A percentile compares a stretch with the other conserved stretches of the same genome.
These are phyloP conservation scores for Nemotelus nigrinus DNA, from an alignment of 2,888 invertebrate genomes.

Conservation along the genomic window DNA sequence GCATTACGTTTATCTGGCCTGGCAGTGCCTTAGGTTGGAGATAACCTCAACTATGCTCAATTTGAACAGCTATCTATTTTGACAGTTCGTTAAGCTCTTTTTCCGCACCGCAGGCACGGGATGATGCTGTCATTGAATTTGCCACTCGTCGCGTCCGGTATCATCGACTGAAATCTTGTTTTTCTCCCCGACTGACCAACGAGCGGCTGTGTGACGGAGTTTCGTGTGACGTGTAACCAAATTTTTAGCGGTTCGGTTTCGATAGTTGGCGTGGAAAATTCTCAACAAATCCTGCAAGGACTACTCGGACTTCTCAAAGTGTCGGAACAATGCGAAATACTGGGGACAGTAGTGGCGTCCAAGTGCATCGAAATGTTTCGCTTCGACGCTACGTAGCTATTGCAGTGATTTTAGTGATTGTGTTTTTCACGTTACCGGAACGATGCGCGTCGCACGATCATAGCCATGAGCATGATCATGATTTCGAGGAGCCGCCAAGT, in stretches of 20 bases:
- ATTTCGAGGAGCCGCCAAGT: slow-evolving; percentile 71
- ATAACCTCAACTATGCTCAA: background rate
- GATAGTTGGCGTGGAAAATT: background rate
- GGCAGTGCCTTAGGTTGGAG: background rate
- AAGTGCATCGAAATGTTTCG: background rate
- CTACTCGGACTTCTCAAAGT: background rate
- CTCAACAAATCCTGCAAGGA: background rate
- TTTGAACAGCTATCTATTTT: slow-evolving; percentile 7
- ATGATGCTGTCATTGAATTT: background rate
- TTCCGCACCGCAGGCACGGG: background rate
- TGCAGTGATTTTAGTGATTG: slow-evolving; percentile 56
- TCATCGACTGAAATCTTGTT: background rate
- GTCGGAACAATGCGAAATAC: slow-evolving; percentile 14
- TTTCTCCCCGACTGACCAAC: background rate
- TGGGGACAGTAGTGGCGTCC: background rate
- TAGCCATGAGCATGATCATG: slow-evolving; percentile 65
- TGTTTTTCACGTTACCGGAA: slow-evolving; percentile 61
- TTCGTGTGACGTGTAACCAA: slow-evolving; percentile 40
- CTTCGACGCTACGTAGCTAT: slow-evolving; percentile 55
- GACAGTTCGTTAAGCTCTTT: background rate
- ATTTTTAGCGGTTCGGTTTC: background rate
- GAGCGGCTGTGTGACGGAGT: background rate
- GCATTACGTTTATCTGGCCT: background rate
- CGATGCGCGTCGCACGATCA: slow-evolving; percentile 65
- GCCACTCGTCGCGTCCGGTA: background rate